These are phyloP conservation scores for Mesochorus sp. DNA, from an alignment of 2,888 invertebrate species.

Conservation along the genomic window DNA sequence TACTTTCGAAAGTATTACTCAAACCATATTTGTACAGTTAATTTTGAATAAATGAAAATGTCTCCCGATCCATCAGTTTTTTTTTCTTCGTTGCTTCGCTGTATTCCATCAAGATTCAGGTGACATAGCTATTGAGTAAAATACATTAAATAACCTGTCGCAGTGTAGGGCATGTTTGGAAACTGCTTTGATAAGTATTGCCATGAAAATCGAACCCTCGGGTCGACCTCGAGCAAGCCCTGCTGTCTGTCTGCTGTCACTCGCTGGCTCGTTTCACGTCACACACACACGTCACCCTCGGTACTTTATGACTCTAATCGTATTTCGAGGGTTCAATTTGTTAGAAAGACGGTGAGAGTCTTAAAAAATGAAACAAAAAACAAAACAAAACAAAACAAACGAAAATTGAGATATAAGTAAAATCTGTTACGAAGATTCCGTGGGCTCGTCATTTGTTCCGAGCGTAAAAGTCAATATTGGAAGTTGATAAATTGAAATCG, in stretches of 20 bases:
- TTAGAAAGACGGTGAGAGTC: constrained; percentile 61
- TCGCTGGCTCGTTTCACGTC: constrained; percentile 48
- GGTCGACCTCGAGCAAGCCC: constrained; percentile 40
- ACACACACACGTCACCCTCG: constrained; percentile 35
- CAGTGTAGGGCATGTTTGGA: neutral
- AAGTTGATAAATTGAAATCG: no score
- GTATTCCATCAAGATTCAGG: no score
- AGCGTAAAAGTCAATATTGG: no score
- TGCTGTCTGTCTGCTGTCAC: constrained; percentile 66
- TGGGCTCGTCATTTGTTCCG: no score
- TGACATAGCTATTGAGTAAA: constrained; percentile 8
- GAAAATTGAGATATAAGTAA: no score
- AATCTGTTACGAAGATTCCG: no score
- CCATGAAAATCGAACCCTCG: constrained; percentile 1
- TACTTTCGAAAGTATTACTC: no score
- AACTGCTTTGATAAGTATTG: neutral
- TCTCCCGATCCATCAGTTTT: no score
- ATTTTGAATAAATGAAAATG: no score
- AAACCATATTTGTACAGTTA: no score
- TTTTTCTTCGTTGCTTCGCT: neutral
- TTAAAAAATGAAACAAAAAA: constrained; percentile 12
- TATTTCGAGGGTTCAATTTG: constrained; percentile 73
- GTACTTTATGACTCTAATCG: constrained; percentile 73
- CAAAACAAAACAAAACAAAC: neutral
- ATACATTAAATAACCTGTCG: constrained; percentile 16